Evolutionary conservation across 2,797 vertebrate genomes (phyloP), one percentile per base, ranked within the genome.

Genomic region (Protonibea diacanthus): DNA sequence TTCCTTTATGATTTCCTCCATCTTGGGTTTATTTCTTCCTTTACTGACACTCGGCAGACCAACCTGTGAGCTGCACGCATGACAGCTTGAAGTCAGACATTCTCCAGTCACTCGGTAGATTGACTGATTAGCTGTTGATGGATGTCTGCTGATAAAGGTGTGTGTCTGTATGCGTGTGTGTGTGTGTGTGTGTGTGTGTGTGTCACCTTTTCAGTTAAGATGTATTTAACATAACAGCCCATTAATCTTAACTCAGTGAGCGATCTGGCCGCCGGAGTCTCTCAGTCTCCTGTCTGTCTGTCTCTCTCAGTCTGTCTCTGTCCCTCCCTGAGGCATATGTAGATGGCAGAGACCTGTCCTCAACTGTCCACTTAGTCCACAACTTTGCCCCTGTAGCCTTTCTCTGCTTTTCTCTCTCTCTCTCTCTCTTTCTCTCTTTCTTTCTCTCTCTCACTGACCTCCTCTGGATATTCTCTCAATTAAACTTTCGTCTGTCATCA

Each of bases 171-270:
- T 72, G 52, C 23, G 17, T 62, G 52, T 47, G 52, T 49, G 76
- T 17, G 9, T 70, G 62, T 29, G 84, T 81, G 61, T 65, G 56
- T 49, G 56, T 49, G 76, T 17, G 9, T 70, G 62, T 33, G 84
- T 81, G 58, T 83, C 49, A 84, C 74, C 78, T 73, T 88, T 80
- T 76, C 67, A 56, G 71, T 61, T 70, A 44, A 80, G 81, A 51
- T 77, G 74, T 60, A 67, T 89, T 85, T 33, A 83, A 82, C 81
- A 86, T 81, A 76, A 49, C 88, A 85, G 82, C 67, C 83, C 81
- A 87, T 93, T 85, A 81, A 90, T 94, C 93, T 93, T 86, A 87
- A 92, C 86, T 91, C 62, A 4, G 69, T 27, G 65, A 82, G 38
- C 12, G 40, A 91, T 91, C 92, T 90, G 81, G 63, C 62, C 12